These are phyloP conservation scores for Dendropsophus ebraccatus DNA, from an alignment of 2,113 vertebrate genomes.

Conservation along the genomic window DNA sequence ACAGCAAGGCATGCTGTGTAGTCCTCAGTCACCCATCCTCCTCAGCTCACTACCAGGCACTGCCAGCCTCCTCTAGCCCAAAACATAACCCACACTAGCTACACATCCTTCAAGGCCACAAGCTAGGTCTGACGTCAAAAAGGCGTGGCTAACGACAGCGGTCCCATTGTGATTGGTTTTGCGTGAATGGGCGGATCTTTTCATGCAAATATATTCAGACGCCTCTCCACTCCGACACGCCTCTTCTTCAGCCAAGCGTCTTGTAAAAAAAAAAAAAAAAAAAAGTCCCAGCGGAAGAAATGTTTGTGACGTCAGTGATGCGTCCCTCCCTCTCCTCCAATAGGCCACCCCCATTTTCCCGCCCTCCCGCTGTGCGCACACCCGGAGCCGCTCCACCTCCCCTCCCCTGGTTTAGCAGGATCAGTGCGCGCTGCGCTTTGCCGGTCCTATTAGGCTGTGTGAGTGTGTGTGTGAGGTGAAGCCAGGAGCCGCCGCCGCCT, in stretches of 20 bases:
- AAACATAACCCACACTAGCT: background rate
- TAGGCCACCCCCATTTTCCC: background rate
- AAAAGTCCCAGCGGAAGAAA: constrained; percentile 15
- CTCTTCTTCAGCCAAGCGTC: background rate
- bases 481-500: constrained; percentile 52
- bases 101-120: constrained; percentile 7
- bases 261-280: background rate
- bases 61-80: no score
- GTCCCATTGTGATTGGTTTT: background rate
- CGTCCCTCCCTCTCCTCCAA: constrained; percentile 32
- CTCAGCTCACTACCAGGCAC: background rate
- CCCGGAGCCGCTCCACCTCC: constrained; percentile 48
- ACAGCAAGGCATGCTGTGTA: background rate
- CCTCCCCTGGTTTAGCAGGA: constrained; percentile 1
- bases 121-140: background rate
- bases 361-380: constrained; percentile 50
- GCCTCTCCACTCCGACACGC: background rate
- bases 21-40: background rate
- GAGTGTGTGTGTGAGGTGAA: constrained; percentile 43
- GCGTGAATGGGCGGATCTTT: background rate
- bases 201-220: background rate
- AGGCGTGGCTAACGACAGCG: background rate
- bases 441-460: constrained; percentile 24
- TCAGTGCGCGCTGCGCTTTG: constrained; percentile 54
- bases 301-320: constrained; percentile 17